Evolutionary conservation across 2,888 invertebrate genomes (phyloP).

Genomic region (Melitaea athalia): DNA sequence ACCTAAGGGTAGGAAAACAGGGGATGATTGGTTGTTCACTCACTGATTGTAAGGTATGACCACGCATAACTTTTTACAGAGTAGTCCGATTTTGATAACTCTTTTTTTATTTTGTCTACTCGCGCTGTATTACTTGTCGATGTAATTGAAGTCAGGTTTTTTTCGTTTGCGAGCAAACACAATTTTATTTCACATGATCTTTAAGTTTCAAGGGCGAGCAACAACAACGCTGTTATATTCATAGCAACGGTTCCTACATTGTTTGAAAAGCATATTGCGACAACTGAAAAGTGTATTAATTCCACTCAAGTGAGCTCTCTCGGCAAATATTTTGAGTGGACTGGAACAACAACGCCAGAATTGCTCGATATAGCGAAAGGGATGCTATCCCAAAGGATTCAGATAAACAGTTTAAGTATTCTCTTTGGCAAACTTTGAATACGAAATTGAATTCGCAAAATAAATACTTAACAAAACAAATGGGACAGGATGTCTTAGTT

Average conservation of each 20-base stretch:
- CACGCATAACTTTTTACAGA: no score
- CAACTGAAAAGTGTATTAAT: conserved; percentile 45
- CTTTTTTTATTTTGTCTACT: no score
- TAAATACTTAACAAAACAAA: conserved; percentile 30
- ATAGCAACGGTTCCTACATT: conserved; percentile 20
- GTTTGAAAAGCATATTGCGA: conserved; percentile 38
- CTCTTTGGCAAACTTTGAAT: conserved; percentile 50
- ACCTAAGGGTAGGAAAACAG: no score
- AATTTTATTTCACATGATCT: background rate
- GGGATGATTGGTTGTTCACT: no score
- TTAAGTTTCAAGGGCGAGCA: conserved; percentile 3
- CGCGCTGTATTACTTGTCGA: no score
- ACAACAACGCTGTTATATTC: conserved; percentile 1
- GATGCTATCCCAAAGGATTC: conserved; percentile 51
- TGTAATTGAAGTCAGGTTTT: no score
- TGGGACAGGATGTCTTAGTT: conserved; percentile 15
- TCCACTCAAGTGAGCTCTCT: conserved; percentile 52
- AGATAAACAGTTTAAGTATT: conserved; percentile 53
- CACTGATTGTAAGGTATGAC: no score
- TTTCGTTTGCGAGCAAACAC: no score
- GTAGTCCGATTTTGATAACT: no score
- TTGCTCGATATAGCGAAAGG: conserved; percentile 57
- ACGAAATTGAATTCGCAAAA: conserved; percentile 48
- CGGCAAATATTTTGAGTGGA: conserved; percentile 60
- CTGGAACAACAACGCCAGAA: conserved; percentile 55